Conservation (phyloP, 2,797 vertebrate genomes). For the Lutjanus argentimaculatus region DNA sequence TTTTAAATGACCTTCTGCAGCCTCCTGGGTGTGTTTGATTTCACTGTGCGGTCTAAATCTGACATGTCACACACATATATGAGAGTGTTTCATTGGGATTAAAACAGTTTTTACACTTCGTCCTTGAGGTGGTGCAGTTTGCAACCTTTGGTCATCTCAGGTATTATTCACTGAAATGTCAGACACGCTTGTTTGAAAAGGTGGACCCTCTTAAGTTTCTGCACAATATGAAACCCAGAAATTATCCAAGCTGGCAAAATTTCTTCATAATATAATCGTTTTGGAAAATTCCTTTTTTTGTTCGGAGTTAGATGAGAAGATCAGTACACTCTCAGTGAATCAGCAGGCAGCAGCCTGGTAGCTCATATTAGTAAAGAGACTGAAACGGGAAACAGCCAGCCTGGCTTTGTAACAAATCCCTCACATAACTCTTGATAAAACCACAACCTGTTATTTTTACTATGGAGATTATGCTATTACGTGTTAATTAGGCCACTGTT, state of each 20-base stretch:
- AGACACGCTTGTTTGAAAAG: not conserved
- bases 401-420: not conserved
- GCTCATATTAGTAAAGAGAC: not conserved
- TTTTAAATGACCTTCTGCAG: slow-evolving; percentile 64
- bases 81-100: slow-evolving; percentile 22
- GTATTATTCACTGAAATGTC: not conserved
- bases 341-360: not conserved
- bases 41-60: slow-evolving; percentile 15
- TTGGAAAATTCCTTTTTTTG: not conserved
- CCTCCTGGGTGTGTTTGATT: slow-evolving; percentile 50
- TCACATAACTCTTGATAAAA: not conserved
- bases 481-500: too few species aligned
- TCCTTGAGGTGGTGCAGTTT: not conserved
- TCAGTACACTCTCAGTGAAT: not conserved
- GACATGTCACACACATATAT: slow-evolving; percentile 12
- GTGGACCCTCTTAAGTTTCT: not conserved
- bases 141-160: not conserved
- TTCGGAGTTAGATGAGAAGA: not conserved
- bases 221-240: not conserved
- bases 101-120: not conserved
- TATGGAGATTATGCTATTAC: too few species aligned
- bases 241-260: not conserved
- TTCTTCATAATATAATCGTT: not conserved
- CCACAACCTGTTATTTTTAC: too few species aligned
- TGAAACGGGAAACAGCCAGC: too few species aligned